Base-by-base conservation (phyloP, 1,140 invertebrate genomes). In the Aphelenchoides avenae region DNA sequence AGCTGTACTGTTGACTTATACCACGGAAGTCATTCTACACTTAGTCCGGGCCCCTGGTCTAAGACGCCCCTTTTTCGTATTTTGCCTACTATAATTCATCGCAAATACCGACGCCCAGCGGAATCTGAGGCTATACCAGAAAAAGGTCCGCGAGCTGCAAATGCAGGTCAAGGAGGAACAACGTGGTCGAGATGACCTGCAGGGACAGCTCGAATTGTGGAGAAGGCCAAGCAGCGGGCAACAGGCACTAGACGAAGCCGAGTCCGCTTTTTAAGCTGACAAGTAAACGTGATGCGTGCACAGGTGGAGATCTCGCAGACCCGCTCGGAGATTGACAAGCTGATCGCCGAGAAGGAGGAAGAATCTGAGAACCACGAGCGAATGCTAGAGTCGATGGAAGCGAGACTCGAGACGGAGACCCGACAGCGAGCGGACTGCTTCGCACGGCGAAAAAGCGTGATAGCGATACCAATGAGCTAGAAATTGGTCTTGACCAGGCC, bases 391-490 rank as follows among this genome's bases (percentile, higher is more conserved):
- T 96, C 91, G 68, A 96, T 98, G 89, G 93, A 98, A 41, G 93
- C 93, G 66, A 92, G 88, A 74, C 85, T 99, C 66, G 94, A 99
- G 84, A 91, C 92, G 74, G 94, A 99, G 82, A 87, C 91, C 75
- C 93, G 95, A 84, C 92, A 91, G 73, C 96, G 96, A 80, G 89
- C 91, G 83, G 94, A 99, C 91, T 93, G 64, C 85, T 97, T 66
- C 87, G 91, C 81, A 90, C 95, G 87, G 97, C 97, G 87, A 98
- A 98, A 87, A 99, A 99, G 83, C 84, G 98, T 66, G 94, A 99
- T 81, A 87, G 88, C 69, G 94, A 99, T 83, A 96, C 97, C 83
- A 96, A 97, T 79, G 70, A 98, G 79, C 84, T 98, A 50, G 94
- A 99, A 82, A 93, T 98, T 72, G 91, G 91, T 74, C 82, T 98